Evolutionary conservation across 2,888 invertebrate species (phyloP).

Genomic region (Drosophila stalkeri): DNA sequence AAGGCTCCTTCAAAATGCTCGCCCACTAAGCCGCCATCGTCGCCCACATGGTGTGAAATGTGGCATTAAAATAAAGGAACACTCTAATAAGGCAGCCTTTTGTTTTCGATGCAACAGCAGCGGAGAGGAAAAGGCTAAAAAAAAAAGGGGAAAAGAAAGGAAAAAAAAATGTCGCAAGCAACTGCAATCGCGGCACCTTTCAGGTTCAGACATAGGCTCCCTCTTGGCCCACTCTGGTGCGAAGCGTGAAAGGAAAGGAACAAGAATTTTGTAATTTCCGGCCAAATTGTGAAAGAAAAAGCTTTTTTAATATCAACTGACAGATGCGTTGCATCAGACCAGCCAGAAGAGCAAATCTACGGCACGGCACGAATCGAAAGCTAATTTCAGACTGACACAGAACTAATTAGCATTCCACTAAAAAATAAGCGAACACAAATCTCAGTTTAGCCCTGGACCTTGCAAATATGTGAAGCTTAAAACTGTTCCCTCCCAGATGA

Average conservation of each 20-base stretch:
- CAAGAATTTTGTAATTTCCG: constrained; percentile 54
- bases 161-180: constrained; percentile 24
- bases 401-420: constrained; percentile 26
- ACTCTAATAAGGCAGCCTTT: constrained; percentile 77
- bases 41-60: constrained; percentile 66
- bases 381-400: not conserved
- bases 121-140: constrained; percentile 4
- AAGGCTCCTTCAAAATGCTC: not conserved
- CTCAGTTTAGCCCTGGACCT: not conserved
- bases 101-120: constrained; percentile 59
- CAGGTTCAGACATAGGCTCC: constrained; percentile 9
- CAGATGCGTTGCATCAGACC: constrained; percentile 49
- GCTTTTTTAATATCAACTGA: constrained; percentile 54
- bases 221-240: not conserved
- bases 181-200: constrained; percentile 42
- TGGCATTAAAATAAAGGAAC: constrained; percentile 78
- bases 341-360: not conserved
- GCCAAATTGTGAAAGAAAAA: constrained; percentile 56
- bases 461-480: not conserved
- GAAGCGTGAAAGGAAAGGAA: constrained; percentile 1
- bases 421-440: not conserved
- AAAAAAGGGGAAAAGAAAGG: not conserved
- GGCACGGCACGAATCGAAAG: not conserved
- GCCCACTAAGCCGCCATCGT: constrained; percentile 2
- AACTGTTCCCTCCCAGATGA: not conserved